A percentile compares a stretch with the other conserved stretches of the same genome.
phyloP scores from a whole-genome alignment of 2,888 invertebrate genomes.

The Pyralis farinalis region DNA sequence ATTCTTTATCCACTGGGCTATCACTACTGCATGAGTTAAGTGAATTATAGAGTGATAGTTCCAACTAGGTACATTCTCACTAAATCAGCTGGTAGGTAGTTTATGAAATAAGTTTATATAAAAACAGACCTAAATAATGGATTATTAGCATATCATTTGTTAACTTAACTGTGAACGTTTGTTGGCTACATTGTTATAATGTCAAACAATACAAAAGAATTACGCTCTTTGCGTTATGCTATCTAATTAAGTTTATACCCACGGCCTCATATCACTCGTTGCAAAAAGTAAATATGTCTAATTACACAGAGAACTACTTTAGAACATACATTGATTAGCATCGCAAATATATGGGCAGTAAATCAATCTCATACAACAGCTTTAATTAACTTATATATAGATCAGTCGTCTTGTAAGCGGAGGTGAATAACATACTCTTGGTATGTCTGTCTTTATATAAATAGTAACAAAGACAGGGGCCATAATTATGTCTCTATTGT shows the following conservation, averaged over 20 bases:
- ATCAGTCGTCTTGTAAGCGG: too few species aligned
- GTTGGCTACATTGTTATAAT: conserved; percentile 3
- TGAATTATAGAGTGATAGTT: neutral
- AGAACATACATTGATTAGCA: neutral
- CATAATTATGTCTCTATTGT: too few species aligned
- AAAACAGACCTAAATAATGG: neutral
- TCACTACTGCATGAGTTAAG: too few species aligned
- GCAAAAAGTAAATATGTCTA: conserved; percentile 6
- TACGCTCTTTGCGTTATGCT: conserved; percentile 3
- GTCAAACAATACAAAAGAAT: conserved; percentile 7
- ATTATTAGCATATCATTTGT: neutral
- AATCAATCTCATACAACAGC: neutral
- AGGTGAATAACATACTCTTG: too few species aligned
- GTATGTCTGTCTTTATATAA: too few species aligned
- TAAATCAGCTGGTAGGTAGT: too few species aligned
- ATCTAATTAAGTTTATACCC: conserved; percentile 10
- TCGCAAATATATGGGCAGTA: neutral
- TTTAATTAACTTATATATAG: too few species aligned
- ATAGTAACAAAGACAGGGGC: too few species aligned
- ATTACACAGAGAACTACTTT: conserved; percentile 1
- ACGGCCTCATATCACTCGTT: conserved; percentile 6
- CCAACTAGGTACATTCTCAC: neutral
- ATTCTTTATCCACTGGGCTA: too few species aligned
- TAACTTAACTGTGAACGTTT: neutral
- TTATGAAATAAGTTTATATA: neutral